phyloP scores from a whole-genome alignment of 1,140 invertebrate species.

The Heliconius eleuchia region DNA sequence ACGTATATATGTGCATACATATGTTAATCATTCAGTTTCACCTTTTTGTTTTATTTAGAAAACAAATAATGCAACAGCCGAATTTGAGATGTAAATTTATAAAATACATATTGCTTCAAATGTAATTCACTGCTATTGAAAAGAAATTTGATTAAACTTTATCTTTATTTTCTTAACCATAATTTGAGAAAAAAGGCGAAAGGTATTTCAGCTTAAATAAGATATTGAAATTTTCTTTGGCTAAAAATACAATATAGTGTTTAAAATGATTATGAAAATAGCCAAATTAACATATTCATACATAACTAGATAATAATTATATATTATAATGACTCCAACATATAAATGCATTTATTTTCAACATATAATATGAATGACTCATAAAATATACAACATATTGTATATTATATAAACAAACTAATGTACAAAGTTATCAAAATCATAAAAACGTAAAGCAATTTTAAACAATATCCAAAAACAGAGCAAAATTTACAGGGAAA shows the following conservation, averaged over 20 bases:
- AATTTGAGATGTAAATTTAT: no score
- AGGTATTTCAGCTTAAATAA: background rate
- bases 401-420: constrained; percentile 46
- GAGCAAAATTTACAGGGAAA: background rate
- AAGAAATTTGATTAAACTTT: no score
- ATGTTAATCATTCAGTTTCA: no score
- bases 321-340: background rate
- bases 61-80: no score
- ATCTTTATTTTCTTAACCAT: no score
- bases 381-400: constrained; percentile 44
- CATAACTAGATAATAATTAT: background rate
- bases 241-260: background rate
- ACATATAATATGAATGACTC: constrained; percentile 31
- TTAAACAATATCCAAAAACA: background rate
- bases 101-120: no score
- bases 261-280: no score
- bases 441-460: background rate
- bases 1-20: no score
- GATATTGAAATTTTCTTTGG: background rate
- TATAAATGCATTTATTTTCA: constrained; percentile 29
- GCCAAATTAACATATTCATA: background rate
- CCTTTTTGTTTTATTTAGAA: no score
- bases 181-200: no score
- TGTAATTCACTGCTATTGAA: no score
- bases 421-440: constrained; percentile 47